Evolutionary conservation across 2,113 vertebrate species (phyloP).

Genomic region (Xyrauchen texanus): DNA sequence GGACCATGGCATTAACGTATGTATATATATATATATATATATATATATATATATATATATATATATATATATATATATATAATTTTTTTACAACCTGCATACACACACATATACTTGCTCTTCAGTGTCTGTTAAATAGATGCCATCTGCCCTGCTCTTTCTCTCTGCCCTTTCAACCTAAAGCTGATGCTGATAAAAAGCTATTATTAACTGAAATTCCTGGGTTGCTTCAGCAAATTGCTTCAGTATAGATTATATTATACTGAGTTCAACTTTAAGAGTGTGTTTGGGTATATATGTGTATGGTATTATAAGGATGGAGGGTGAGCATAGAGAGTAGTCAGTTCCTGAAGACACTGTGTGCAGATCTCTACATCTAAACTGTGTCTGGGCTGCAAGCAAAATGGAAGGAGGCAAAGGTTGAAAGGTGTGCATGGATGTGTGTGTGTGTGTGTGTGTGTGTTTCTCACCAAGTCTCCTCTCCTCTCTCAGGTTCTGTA

Average conservation of each 20-base stretch:
- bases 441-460: too few species aligned
- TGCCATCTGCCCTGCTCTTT: too few species aligned
- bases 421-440: background rate
- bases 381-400: background rate
- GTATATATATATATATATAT: background rate
- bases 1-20: too few species aligned
- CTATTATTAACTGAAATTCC: background rate
- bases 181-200: too few species aligned
- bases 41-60: constrained; percentile 28
- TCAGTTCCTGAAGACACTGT: background rate
- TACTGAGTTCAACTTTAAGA: background rate
- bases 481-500: constrained; percentile 87
- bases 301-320: background rate
- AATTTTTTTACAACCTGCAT: too few species aligned
- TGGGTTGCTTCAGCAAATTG: background rate
- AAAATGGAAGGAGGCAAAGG: background rate
- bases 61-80: constrained; percentile 19
- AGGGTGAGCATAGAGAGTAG: background rate
- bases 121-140: too few species aligned
- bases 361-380: background rate
- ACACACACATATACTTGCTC: too few species aligned
- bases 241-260: background rate
- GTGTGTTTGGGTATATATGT: background rate
- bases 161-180: too few species aligned
- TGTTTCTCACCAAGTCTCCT: background rate